These are phyloP conservation scores for Aromia moschata DNA, from an alignment of 2,888 invertebrate genomes.

Conservation along the genomic window DNA sequence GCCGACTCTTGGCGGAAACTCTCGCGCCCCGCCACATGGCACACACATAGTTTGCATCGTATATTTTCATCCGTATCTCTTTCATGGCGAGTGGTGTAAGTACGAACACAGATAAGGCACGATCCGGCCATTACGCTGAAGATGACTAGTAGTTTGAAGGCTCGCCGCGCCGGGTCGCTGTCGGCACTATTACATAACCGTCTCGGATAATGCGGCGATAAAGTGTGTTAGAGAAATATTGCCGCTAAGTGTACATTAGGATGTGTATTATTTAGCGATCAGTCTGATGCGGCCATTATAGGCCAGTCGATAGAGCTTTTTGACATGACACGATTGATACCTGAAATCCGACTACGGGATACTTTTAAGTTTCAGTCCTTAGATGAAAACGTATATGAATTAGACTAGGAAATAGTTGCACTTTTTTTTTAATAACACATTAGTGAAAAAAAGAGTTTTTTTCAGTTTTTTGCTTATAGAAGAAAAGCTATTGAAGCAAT, in stretches of 20 bases:
- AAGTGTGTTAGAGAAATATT: slow-evolving; percentile 41
- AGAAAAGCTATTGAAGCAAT: too few species aligned
- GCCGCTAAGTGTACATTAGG: slow-evolving; percentile 40
- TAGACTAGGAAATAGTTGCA: too few species aligned
- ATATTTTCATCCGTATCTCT: slow-evolving; percentile 58
- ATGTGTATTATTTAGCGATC: slow-evolving; percentile 30
- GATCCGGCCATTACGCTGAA: slow-evolving; percentile 56
- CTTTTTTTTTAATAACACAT: too few species aligned
- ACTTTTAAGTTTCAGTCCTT: too few species aligned
- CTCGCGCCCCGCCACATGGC: slow-evolving; percentile 5
- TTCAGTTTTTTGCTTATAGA: too few species aligned
- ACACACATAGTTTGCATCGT: slow-evolving; percentile 48
- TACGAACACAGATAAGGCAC: slow-evolving; percentile 58
- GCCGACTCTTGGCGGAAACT: slow-evolving; percentile 2
- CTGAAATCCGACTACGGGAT: too few species aligned
- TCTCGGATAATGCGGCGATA: slow-evolving; percentile 46
- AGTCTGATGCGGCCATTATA: slow-evolving; percentile 35
- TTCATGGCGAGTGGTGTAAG: slow-evolving; percentile 54
- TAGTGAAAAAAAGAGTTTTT: too few species aligned
- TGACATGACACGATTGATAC: neutral
- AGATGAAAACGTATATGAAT: too few species aligned
- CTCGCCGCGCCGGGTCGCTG: slow-evolving; percentile 45
- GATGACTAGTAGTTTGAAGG: slow-evolving; percentile 55
- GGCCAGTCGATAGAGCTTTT: neutral
- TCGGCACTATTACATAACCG: slow-evolving; percentile 49